These are phyloP conservation scores for Ferrisia virgata DNA, from an alignment of 2,888 invertebrate genomes.

Conservation along the genomic window DNA sequence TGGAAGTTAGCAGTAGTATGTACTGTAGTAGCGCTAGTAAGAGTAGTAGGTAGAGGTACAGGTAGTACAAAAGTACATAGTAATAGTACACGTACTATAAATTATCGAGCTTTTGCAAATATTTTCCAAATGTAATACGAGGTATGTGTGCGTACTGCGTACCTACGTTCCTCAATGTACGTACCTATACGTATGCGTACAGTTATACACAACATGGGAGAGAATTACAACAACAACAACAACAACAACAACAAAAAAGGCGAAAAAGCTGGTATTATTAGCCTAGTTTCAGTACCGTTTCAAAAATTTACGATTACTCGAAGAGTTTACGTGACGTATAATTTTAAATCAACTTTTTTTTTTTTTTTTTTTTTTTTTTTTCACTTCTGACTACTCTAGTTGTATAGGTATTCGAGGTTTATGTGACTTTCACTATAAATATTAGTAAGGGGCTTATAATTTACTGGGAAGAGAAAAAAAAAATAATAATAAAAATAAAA, in stretches of 20 bases:
- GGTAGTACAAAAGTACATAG: too few species aligned
- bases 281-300: background rate
- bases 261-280: background rate
- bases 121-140: background rate
- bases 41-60: background rate
- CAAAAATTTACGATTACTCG: background rate
- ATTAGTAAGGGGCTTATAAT: background rate
- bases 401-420: conserved; percentile 2
- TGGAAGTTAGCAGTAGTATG: background rate
- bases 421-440: conserved; percentile 14
- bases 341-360: background rate
- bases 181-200: background rate
- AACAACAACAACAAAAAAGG: background rate
- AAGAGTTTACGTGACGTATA: background rate
- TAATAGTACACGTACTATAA: too few species aligned
- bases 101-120: background rate
- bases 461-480: background rate
- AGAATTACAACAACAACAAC: background rate
- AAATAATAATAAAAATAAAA: background rate
- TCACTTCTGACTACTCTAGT: background rate
- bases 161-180: too few species aligned
- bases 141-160: too few species aligned
- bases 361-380: background rate
- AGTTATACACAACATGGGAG: background rate
- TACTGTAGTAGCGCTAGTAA: background rate